phyloP scores from a whole-genome alignment of 2,797 vertebrate species.

The Zenarchopterus dispar region DNA sequence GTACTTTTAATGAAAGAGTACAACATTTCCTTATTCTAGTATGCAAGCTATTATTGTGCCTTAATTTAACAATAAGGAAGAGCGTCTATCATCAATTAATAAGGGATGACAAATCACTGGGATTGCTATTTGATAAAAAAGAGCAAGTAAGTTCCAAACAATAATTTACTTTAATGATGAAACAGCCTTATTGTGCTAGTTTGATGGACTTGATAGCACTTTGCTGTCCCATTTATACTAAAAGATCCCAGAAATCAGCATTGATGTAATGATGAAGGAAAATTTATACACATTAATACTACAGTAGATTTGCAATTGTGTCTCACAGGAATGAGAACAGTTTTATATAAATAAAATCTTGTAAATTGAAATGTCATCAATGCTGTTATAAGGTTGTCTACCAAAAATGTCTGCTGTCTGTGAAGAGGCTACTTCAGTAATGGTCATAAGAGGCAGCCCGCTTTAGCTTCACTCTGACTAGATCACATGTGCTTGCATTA shows the following conservation, averaged over 20 bases:
- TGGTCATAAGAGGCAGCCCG: slow-evolving; percentile 20
- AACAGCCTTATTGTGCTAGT: too few relatives aligned
- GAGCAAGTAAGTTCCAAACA: slow-evolving; percentile 3
- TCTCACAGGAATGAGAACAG: not conserved
- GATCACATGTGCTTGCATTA: slow-evolving; percentile 58
- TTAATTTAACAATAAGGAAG: not conserved
- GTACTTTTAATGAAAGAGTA: not conserved
- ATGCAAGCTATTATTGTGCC: slow-evolving; percentile 29
- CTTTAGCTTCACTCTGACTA: slow-evolving; percentile 40
- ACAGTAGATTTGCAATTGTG: not conserved
- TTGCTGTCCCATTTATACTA: too few relatives aligned
- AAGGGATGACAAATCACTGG: slow-evolving; percentile 43
- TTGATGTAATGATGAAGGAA: too few relatives aligned
- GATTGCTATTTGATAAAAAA: slow-evolving; percentile 14
- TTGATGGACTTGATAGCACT: too few relatives aligned
- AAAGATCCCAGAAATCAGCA: too few relatives aligned
- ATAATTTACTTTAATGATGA: not conserved
- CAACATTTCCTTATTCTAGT: not conserved
- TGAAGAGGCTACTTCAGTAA: slow-evolving; percentile 47
- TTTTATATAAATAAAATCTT: slow-evolving; percentile 3
- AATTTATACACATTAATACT: not conserved
- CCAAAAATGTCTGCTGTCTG: slow-evolving; percentile 23
- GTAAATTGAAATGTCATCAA: slow-evolving; percentile 28
- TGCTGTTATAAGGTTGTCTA: slow-evolving; percentile 35
- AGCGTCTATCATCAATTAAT: not conserved